Percentiles rank a stretch among this genome's conserved stretches.
Evolutionary conservation across 2,797 vertebrate species (phyloP).

Genomic region (Ceryle rudis): DNA sequence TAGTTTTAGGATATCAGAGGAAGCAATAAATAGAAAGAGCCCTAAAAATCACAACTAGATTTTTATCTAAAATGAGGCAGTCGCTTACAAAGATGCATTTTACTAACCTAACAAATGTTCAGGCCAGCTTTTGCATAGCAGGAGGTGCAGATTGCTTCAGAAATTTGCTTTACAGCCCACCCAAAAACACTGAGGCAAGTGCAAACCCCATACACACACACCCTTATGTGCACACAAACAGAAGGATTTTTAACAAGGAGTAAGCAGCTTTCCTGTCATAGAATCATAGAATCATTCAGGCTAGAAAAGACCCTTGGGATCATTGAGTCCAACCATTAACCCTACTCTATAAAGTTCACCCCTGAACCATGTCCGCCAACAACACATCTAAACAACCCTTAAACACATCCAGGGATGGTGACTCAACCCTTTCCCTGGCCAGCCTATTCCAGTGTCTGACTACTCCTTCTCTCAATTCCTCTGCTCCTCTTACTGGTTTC

Average conservation of each 20-base stretch:
- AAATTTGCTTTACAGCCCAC: not conserved
- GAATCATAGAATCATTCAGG: no score
- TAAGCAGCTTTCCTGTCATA: not conserved
- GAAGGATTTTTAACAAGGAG: not conserved
- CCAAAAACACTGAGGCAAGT: not conserved
- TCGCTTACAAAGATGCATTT: slow-evolving; percentile 25
- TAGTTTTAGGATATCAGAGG: slow-evolving; percentile 31
- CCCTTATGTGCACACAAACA: not conserved
- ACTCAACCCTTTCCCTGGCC: not conserved
- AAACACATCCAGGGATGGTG: not conserved
- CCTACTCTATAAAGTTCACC: no score
- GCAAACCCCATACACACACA: not conserved
- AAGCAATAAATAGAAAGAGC: slow-evolving; percentile 12
- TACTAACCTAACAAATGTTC: slow-evolving; percentile 36
- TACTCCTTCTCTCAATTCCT: not conserved
- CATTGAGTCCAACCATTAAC: no score
- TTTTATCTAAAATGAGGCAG: slow-evolving; percentile 45
- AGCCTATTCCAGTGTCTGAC: not conserved
- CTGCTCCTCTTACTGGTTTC: not conserved
- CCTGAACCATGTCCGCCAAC: no score
- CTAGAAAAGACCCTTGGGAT: no score
- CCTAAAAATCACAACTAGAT: slow-evolving; percentile 22
- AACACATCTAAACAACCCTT: no score
- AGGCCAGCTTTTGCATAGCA: slow-evolving; percentile 33
- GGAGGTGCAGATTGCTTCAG: not conserved